These are phyloP conservation scores for Mesoligia furuncula DNA, from an alignment of 2,888 invertebrate species.

Conservation along the genomic window DNA sequence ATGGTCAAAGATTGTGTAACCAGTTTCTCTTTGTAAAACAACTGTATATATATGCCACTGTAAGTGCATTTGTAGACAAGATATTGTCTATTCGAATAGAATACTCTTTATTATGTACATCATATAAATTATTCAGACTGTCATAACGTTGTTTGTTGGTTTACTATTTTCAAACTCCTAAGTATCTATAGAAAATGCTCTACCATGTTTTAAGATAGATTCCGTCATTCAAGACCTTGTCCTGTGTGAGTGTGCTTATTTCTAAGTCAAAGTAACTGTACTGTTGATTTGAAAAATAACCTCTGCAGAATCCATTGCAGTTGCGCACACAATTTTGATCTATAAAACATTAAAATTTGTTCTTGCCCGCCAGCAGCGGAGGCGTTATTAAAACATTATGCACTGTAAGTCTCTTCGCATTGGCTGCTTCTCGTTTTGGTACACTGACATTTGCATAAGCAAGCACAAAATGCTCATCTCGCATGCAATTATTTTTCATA, in stretches of 20 bases:
- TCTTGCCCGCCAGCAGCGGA: conserved; percentile 9
- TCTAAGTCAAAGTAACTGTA: background rate
- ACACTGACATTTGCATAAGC: conserved; percentile 55
- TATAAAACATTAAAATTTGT: conserved; percentile 28
- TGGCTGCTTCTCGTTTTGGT: conserved; percentile 36
- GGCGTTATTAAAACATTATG: conserved; percentile 38
- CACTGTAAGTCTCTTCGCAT: conserved; percentile 29
- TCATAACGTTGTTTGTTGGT: conserved; percentile 41
- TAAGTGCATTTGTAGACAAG: conserved; percentile 54
- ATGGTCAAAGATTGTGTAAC: conserved; percentile 65
- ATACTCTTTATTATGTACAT: no score
- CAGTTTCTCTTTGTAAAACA: conserved; percentile 67
- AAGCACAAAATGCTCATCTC: conserved; percentile 39
- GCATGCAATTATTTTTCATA: conserved; percentile 50
- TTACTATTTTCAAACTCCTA: background rate
- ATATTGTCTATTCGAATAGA: conserved; percentile 31
- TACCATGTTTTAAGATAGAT: conserved; percentile 9
- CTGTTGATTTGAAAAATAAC: conserved; percentile 19
- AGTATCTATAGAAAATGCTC: background rate
- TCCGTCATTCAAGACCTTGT: background rate
- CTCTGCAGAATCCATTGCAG: conserved; percentile 20
- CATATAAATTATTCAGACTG: no score
- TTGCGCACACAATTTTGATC: conserved; percentile 24
- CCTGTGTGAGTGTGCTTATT: background rate
- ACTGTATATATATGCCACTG: conserved; percentile 29